A percentile compares a stretch with the other conserved stretches of the same genome.
Conservation (phyloP, 1,140 invertebrate species). For the Homarus americanus region DNA sequence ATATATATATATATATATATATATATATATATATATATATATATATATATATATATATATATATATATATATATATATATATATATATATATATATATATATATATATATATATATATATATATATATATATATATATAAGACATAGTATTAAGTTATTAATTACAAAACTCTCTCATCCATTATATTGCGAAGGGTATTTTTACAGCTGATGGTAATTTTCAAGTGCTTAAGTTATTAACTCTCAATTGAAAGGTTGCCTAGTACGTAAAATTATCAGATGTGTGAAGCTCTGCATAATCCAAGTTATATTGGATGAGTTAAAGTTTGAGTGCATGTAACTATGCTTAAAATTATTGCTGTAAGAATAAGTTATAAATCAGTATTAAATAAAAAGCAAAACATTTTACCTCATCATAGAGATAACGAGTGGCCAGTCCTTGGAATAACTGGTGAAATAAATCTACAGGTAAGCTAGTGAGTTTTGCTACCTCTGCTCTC, state of each 20-base stretch:
- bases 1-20: constrained; percentile 32
- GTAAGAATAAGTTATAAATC: neutral
- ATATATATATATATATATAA: constrained; percentile 20
- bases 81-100: constrained; percentile 33
- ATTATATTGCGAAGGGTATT: neutral
- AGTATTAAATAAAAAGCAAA: neutral
- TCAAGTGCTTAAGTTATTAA: no score
- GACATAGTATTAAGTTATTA: neutral
- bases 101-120: constrained; percentile 21
- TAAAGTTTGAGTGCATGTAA: neutral
- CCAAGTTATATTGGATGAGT: neutral
- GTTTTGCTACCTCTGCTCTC: constrained; percentile 27
- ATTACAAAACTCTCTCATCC: neutral
- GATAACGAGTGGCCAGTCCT: neutral
- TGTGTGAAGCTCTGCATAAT: neutral
- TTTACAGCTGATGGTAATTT: neutral
- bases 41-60: constrained; percentile 23
- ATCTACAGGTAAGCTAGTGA: constrained; percentile 28
- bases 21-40: constrained; percentile 8
- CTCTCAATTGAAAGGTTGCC: no score
- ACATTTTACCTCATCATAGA: neutral
- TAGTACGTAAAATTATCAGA: no score
- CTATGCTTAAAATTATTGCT: neutral
- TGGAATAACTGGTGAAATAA: constrained; percentile 31
- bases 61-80: constrained; percentile 22